Percentiles rank a stretch among this genome's conserved stretches.
phyloP scores from a whole-genome alignment of 2,888 invertebrate species.

The Diloba caeruleocephala region DNA sequence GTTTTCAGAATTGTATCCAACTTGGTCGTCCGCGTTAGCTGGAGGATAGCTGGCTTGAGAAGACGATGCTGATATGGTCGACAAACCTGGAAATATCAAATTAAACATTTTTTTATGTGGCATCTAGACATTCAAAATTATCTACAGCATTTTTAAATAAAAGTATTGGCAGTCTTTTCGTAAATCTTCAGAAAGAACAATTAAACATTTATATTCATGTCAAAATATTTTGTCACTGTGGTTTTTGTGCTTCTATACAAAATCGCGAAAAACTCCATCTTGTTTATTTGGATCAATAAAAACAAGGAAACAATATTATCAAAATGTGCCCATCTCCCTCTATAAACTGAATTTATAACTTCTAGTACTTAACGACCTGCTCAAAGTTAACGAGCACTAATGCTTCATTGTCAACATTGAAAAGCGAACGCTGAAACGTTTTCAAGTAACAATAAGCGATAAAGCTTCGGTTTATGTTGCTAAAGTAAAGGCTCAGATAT shows the following conservation, averaged over 20 bases:
- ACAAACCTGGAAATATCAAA: constrained; percentile 81
- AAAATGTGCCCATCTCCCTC: constrained; percentile 3
- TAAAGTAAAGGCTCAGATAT: background rate
- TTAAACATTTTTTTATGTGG: no score
- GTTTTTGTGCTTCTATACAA: background rate
- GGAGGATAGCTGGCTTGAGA: constrained; percentile 86
- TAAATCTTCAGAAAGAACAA: no score
- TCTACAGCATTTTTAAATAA: no score
- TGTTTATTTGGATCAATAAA: constrained; percentile 1
- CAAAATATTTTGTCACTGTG: background rate
- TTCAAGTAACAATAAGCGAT: constrained; percentile 6
- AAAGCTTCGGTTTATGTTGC: constrained; percentile 12
- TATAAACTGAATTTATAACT: constrained; percentile 17
- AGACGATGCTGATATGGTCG: constrained; percentile 85
- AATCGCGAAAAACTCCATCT: background rate
- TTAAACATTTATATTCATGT: no score
- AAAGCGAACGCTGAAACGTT: background rate
- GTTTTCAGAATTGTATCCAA: constrained; percentile 75
- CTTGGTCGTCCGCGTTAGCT: constrained; percentile 92
- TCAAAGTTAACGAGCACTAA: constrained; percentile 9
- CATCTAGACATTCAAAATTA: no score
- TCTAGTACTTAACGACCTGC: constrained; percentile 7
- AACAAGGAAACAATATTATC: constrained; percentile 2
- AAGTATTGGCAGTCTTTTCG: no score
- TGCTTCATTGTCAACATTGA: constrained; percentile 13